A percentile compares a stretch with the other conserved stretches of the same genome.
Evolutionary conservation across 2,888 invertebrate species (phyloP).

Genomic region (Mongoloraphidia duomilia): DNA sequence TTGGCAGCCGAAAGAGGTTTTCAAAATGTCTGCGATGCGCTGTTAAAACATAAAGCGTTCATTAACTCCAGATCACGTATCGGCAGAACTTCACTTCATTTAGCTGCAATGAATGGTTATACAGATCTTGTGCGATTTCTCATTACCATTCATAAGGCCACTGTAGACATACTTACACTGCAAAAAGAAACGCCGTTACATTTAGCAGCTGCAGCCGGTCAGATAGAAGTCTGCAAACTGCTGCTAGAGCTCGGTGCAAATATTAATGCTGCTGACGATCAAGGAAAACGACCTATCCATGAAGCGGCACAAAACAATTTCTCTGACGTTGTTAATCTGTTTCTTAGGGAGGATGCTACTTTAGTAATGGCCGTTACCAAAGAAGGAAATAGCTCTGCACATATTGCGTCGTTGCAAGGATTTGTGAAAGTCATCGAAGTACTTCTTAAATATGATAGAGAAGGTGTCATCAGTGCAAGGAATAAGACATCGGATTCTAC

Average conservation of each 20-base stretch:
- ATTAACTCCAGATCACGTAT: slow-evolving; percentile 97
- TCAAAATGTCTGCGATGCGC: slow-evolving; percentile 73
- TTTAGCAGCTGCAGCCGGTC: slow-evolving; percentile 90
- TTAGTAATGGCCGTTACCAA: slow-evolving; percentile 91
- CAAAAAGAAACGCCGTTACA: slow-evolving; percentile 96
- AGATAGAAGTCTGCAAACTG: slow-evolving; percentile 87
- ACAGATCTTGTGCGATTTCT: slow-evolving; percentile 80
- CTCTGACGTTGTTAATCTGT: slow-evolving; percentile 94
- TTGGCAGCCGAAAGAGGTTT: slow-evolving; percentile 90
- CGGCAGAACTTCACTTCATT: slow-evolving; percentile 92
- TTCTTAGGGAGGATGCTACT: slow-evolving; percentile 87
- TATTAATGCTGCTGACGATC: slow-evolving; percentile 89
- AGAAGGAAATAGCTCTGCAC: slow-evolving; percentile 98
- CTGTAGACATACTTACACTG: slow-evolving; percentile 87
- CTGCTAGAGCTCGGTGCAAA: slow-evolving; percentile 86
- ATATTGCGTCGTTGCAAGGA: slow-evolving; percentile 96
- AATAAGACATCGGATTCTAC: slow-evolving; percentile 96
- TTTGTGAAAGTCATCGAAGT: slow-evolving; percentile 96
- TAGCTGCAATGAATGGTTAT: slow-evolving; percentile 94
- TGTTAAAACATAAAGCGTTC: slow-evolving; percentile 91
- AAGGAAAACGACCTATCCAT: slow-evolving; percentile 93
- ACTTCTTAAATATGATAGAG: slow-evolving; percentile 94
- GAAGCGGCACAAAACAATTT: slow-evolving; percentile 96
- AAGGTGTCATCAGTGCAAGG: slow-evolving; percentile 88
- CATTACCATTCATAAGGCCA: slow-evolving; percentile 87